phyloP scores from a whole-genome alignment of 2,888 invertebrate species.

The Omphaloscelis lunosa region DNA sequence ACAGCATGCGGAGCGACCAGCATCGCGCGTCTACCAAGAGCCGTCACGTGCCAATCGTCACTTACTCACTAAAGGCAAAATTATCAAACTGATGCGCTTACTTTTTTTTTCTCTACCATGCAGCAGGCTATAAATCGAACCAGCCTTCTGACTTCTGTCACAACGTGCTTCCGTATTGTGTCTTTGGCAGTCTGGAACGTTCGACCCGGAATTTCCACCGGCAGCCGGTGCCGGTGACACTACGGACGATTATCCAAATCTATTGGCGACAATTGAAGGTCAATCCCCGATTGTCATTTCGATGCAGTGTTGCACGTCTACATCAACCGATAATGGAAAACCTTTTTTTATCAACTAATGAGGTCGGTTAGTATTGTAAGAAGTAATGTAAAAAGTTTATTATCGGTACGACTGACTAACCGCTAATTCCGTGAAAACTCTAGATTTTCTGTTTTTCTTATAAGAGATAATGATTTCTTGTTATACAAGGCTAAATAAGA shows the following conservation, averaged over 20 bases:
- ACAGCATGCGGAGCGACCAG: slow-evolving; percentile 78
- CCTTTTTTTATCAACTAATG: slow-evolving; percentile 78
- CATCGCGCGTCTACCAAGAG: slow-evolving; percentile 71
- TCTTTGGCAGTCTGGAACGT: slow-evolving; percentile 64
- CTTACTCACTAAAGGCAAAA: slow-evolving; percentile 49
- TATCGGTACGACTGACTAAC: slow-evolving; percentile 78
- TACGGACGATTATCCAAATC: slow-evolving; percentile 68
- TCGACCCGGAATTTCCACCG: slow-evolving; percentile 71
- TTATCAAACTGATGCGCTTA: slow-evolving; percentile 9
- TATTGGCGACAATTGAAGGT: slow-evolving; percentile 81
- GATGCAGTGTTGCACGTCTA: slow-evolving; percentile 78
- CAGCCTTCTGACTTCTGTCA: background rate
- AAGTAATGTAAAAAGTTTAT: slow-evolving; percentile 81
- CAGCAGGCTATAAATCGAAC: background rate
- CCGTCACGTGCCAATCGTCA: slow-evolving; percentile 77
- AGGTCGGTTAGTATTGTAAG: slow-evolving; percentile 82
- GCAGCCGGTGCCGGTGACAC: slow-evolving; percentile 57
- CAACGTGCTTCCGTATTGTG: background rate
- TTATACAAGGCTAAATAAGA: slow-evolving; percentile 63
- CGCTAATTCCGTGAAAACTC: slow-evolving; percentile 80
- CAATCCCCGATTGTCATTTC: slow-evolving; percentile 77
- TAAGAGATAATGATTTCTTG: slow-evolving; percentile 61
- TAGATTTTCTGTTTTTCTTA: slow-evolving; percentile 75
- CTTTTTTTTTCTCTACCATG: background rate
- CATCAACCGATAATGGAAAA: slow-evolving; percentile 76